Evolutionary conservation across 2,888 invertebrate species (phyloP).

Genomic region (Gastracanthus pulcherrimus): DNA sequence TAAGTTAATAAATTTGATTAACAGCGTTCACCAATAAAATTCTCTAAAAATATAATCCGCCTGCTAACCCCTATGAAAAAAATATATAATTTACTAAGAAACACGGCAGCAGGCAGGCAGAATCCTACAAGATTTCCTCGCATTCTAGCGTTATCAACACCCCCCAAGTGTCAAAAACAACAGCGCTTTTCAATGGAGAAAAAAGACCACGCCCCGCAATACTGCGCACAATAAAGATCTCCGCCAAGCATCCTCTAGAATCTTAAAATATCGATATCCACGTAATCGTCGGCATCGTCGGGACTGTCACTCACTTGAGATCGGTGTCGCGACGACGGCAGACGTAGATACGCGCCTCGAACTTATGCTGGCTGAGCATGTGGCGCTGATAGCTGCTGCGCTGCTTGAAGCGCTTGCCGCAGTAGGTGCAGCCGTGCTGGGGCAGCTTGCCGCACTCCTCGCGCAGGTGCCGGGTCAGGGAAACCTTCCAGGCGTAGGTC

Average conservation of each 20-base stretch:
- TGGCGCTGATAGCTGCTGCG: constrained; percentile 68
- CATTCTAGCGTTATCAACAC: no score
- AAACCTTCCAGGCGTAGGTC: constrained; percentile 82
- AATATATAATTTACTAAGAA: no score
- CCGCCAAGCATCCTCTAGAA: background rate
- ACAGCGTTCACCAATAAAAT: no score
- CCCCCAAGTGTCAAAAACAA: no score
- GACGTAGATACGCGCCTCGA: constrained; percentile 37
- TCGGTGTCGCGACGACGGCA: constrained; percentile 15
- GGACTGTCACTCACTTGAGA: constrained; percentile 10
- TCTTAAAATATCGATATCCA: background rate
- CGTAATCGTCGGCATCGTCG: background rate
- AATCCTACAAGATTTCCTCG: no score
- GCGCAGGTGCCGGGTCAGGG: constrained; percentile 78
- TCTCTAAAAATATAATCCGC: no score
- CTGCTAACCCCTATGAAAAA: no score
- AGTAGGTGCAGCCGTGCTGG: constrained; percentile 72
- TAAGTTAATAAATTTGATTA: no score
- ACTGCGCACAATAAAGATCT: no score
- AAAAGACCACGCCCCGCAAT: no score
- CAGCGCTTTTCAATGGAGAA: no score
- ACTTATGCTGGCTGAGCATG: constrained; percentile 62
- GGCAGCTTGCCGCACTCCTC: constrained; percentile 74
- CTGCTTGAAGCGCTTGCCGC: constrained; percentile 71
- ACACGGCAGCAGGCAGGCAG: no score